These are phyloP conservation scores for Myotis planiceps DNA, from an alignment of 2,797 vertebrate species.

Conservation along the genomic window DNA sequence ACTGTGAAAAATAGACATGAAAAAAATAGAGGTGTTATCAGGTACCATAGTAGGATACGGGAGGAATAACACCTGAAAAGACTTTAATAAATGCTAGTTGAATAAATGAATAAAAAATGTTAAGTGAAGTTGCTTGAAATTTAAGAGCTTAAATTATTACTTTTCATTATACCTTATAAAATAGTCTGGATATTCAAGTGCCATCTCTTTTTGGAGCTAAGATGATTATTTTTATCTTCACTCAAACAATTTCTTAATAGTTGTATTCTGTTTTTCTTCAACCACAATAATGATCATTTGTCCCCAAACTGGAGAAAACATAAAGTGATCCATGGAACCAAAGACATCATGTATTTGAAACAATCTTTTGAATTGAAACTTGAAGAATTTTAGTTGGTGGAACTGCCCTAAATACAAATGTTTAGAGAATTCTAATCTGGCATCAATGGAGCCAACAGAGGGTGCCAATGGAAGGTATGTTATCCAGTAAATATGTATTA, in stretches of 20 bases:
- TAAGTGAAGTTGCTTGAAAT: conserved; percentile 30
- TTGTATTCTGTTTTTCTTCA: not conserved
- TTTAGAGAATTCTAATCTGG: not conserved
- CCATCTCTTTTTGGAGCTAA: not conserved
- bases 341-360: not conserved
- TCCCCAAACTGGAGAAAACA: not conserved
- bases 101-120: conserved; percentile 38
- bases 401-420: not conserved
- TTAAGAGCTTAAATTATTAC: not conserved
- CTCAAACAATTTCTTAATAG: not conserved
- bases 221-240: not conserved
- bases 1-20: not conserved
- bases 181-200: not conserved
- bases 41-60: not conserved
- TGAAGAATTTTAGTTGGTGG: not conserved
- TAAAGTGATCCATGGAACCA: not conserved
- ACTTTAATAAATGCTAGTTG: not conserved
- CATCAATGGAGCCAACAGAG: not conserved
- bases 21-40: not conserved
- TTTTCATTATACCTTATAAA: conserved; percentile 34
- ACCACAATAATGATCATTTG: not conserved
- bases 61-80: not conserved
- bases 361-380: not conserved
- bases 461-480: not conserved
- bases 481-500: not conserved